phyloP scores from a whole-genome alignment of 2,113 vertebrate species.

The Meleagris gallopavo region DNA sequence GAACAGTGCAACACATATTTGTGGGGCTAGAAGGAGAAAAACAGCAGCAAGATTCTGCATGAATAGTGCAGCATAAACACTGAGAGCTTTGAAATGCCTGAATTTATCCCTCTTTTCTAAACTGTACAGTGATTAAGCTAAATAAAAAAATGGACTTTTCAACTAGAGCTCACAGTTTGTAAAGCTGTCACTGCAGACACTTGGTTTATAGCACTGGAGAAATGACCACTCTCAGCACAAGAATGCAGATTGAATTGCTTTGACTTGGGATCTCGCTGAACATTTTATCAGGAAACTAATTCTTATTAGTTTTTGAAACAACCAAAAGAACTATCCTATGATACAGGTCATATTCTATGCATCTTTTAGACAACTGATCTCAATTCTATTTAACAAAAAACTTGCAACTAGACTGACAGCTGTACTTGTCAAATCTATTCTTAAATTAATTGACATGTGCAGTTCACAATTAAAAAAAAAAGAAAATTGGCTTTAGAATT shows the following conservation, averaged over 20 bases:
- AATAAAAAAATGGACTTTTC: conserved; percentile 44
- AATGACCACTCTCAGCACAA: conserved; percentile 41
- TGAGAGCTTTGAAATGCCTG: neutral
- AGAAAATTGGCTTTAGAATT: neutral
- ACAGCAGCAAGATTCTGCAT: neutral
- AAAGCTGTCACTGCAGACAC: conserved; percentile 48
- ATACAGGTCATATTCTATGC: neutral
- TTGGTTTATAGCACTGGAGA: conserved; percentile 46
- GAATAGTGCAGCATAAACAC: neutral
- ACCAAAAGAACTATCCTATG: conserved; percentile 20
- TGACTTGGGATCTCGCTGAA: conserved; percentile 63
- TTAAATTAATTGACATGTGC: neutral
- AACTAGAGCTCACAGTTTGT: conserved; percentile 1
- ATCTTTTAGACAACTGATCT: neutral
- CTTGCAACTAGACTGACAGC: neutral
- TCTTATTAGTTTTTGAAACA: conserved; percentile 31
- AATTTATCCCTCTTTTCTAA: neutral
- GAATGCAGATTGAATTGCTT: conserved; percentile 58
- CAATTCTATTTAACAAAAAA: neutral
- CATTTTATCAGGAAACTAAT: conserved; percentile 26
- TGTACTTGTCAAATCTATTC: neutral
- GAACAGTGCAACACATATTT: neutral
- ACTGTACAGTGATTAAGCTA: neutral
- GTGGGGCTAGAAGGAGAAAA: neutral
- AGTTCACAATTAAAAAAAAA: conserved; percentile 1